Percentiles rank a stretch among this genome's conserved stretches.
These are phyloP conservation scores for Sebastes matsubarae DNA, from an alignment of 2,797 vertebrate species.

Conservation along the genomic window DNA sequence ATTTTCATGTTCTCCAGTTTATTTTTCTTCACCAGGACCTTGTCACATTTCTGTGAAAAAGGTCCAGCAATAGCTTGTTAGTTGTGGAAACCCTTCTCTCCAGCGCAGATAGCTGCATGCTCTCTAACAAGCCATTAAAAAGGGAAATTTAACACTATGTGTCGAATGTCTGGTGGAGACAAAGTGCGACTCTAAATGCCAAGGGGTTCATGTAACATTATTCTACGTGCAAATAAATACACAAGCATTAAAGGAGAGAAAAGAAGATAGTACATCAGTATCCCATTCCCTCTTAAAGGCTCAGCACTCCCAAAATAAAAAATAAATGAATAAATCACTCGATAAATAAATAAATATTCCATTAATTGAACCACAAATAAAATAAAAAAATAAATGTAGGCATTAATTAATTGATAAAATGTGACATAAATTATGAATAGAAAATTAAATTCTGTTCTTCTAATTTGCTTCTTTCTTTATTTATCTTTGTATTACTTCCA, in stretches of 20 bases:
- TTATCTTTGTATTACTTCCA: too few species aligned
- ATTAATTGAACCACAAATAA: too few species aligned
- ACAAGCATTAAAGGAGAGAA: background rate
- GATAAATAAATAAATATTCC: too few species aligned
- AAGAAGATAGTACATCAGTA: background rate
- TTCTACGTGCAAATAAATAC: conserved; percentile 12
- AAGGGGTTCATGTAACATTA: background rate
- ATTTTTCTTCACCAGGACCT: conserved; percentile 23
- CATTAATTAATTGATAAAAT: too few species aligned
- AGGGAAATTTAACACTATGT: conserved; percentile 6
- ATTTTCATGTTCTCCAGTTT: conserved; percentile 21
- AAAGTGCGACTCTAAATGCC: conserved; percentile 27
- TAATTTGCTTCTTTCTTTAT: too few species aligned
- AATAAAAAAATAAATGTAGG: too few species aligned
- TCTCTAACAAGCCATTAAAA: conserved; percentile 61
- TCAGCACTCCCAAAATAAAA: background rate
- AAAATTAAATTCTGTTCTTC: too few species aligned
- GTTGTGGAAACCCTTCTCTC: conserved; percentile 5
- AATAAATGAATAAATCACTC: too few species aligned
- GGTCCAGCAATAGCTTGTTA: conserved; percentile 50
- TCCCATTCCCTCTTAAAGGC: background rate
- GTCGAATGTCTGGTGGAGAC: conserved; percentile 14
- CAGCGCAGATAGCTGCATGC: conserved; percentile 18
- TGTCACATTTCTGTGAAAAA: conserved; percentile 46
- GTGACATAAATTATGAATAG: too few species aligned